Evolutionary conservation across 2,797 vertebrate species (phyloP).

Genomic region (Acestrorhynchus altus): DNA sequence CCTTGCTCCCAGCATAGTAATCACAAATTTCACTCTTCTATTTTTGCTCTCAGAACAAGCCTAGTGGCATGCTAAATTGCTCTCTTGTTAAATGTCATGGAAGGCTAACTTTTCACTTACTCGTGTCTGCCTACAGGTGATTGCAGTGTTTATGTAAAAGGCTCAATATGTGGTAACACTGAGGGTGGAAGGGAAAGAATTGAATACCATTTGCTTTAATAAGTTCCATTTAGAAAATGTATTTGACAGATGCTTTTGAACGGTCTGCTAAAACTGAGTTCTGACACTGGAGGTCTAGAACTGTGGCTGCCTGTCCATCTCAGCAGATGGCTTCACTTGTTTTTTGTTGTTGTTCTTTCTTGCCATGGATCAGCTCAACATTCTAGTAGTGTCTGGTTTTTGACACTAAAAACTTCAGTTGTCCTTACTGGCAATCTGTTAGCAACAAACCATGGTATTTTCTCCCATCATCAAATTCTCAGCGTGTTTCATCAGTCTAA

Average conservation of each 20-base stretch:
- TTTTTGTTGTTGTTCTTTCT: too few relatives aligned
- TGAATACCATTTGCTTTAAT: not conserved
- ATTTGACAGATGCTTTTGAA: not conserved
- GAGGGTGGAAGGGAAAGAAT: not conserved
- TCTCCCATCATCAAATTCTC: too few relatives aligned
- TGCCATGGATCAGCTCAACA: too few relatives aligned
- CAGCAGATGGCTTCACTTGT: too few relatives aligned
- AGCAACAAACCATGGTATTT: too few relatives aligned
- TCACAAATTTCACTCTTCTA: constrained; percentile 35
- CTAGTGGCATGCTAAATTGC: constrained; percentile 29
- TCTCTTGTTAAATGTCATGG: constrained; percentile 24
- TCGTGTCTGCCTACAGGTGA: not conserved
- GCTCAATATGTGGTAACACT: constrained; percentile 13
- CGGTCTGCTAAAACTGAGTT: not conserved
- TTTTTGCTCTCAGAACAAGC: constrained; percentile 18
- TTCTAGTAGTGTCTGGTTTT: too few relatives aligned
- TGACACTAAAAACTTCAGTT: too few relatives aligned
- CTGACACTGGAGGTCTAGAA: too few relatives aligned
- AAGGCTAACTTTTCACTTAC: constrained; percentile 23
- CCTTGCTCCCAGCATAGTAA: constrained; percentile 41
- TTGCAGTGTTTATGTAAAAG: constrained; percentile 27
- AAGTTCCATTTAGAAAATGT: not conserved
- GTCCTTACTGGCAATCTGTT: too few relatives aligned
- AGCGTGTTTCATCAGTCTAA: too few relatives aligned
- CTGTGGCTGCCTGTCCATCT: too few relatives aligned